Conservation (phyloP, 2,888 invertebrate species). For the Sclerodermus sp. region DNA sequence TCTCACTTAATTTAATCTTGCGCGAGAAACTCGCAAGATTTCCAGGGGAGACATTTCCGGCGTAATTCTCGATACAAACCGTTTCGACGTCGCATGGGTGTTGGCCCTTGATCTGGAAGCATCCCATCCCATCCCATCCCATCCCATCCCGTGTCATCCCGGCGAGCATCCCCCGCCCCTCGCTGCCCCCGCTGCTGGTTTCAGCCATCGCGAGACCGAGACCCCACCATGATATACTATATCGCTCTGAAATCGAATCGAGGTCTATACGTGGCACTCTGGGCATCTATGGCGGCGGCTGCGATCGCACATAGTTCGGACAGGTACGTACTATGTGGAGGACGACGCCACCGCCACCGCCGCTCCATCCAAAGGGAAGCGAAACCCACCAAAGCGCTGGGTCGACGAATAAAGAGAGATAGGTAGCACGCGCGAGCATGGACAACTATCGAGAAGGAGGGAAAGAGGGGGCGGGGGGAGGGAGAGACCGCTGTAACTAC, state of each 20-base stretch:
- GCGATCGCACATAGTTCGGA: too few species aligned
- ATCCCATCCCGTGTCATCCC: too few species aligned
- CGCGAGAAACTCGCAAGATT: not conserved
- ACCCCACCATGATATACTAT: not conserved
- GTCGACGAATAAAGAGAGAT: too few species aligned
- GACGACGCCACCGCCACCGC: too few species aligned
- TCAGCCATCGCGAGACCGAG: not conserved
- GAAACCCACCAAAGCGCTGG: too few species aligned
- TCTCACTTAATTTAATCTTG: not conserved
- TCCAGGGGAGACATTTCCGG: not conserved
- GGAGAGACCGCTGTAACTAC: too few species aligned
- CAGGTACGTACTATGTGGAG: too few species aligned
- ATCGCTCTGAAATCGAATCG: not conserved
- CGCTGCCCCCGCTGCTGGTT: not conserved
- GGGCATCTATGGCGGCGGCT: not conserved
- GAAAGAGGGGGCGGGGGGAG: too few species aligned
- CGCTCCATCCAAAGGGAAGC: too few species aligned
- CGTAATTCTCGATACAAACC: not conserved
- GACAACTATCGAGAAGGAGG: too few species aligned
- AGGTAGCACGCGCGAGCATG: too few species aligned
- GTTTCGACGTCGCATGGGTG: not conserved
- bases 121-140: not conserved
- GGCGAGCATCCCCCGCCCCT: too few species aligned
- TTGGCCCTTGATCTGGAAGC: slow-evolving; percentile 2
- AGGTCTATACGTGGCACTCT: not conserved